Evolutionary conservation across 2,797 vertebrate genomes (phyloP).

Genomic region (Moxostoma hubbsi): DNA sequence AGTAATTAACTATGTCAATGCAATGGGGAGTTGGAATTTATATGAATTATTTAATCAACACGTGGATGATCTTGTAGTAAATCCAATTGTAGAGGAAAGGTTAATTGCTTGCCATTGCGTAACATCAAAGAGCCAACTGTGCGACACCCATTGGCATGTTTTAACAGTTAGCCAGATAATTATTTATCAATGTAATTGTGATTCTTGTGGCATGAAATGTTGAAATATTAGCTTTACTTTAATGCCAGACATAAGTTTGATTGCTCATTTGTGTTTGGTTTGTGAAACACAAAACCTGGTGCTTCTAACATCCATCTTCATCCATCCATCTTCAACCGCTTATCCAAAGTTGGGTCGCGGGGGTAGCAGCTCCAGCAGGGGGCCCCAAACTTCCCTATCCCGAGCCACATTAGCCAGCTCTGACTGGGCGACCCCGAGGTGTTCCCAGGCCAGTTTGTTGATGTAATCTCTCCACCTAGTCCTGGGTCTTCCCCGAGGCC

Average conservation of each 20-base stretch:
- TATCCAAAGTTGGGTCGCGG: too few relatives aligned
- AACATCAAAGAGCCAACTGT: slow-evolving; percentile 78
- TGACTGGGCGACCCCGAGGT: too few relatives aligned
- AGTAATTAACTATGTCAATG: slow-evolving; percentile 90
- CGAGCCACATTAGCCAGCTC: too few relatives aligned
- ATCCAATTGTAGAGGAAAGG: slow-evolving; percentile 85
- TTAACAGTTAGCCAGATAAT: slow-evolving; percentile 77
- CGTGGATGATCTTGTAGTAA: slow-evolving; percentile 80
- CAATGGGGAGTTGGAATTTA: slow-evolving; percentile 83
- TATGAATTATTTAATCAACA: slow-evolving; percentile 88
- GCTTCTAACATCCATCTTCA: too few relatives aligned
- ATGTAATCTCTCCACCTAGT: too few relatives aligned
- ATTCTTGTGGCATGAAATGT: slow-evolving; percentile 76
- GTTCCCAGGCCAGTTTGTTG: too few relatives aligned
- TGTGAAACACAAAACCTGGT: neutral
- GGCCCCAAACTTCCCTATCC: too few relatives aligned
- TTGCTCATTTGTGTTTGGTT: neutral
- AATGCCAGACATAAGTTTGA: neutral
- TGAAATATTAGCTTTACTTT: slow-evolving; percentile 70
- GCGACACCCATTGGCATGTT: slow-evolving; percentile 74
- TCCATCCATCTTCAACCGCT: too few relatives aligned
- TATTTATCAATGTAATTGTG: slow-evolving; percentile 82
- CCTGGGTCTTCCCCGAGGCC: too few relatives aligned
- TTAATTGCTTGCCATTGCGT: slow-evolving; percentile 84
- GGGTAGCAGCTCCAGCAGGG: too few relatives aligned